Base-by-base conservation (phyloP, 2,888 invertebrate genomes). In the Antheraea yamamai region DNA sequence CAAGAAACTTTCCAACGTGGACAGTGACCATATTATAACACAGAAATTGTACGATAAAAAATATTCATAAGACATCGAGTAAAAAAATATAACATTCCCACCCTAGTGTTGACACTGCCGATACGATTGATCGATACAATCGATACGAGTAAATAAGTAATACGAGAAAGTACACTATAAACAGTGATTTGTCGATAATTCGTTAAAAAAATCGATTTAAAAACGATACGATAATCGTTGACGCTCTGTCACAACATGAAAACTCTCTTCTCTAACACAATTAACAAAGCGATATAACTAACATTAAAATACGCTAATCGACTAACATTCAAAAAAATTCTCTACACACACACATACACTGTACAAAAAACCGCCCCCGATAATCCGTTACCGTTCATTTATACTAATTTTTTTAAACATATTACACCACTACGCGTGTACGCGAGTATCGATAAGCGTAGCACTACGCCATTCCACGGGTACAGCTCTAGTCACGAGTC, bases 291-390 rank as follows among this genome's bases (percentile, higher is more conserved):
- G 20, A 68, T 35, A 68, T 4, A 68, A 68, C 68, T 78, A 82
- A 83, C 78, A 81, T 77, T 71, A 16, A 77, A 76, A 76, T 75
- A 66, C 72, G 76, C 80, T 84, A 80, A 79, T 78, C 79, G 84
- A 85, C 73, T 68, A 77, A 81, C 82, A 85, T 79, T 80, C 83
- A 83, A 84, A 83, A 83, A 84, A 83, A 83, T 84, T 85, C 83
- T 83, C 84, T 85, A 86, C 77, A 80, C 76, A 47, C 47, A 47
- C 77, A 80, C 76, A 39, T 39, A 39, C 35, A 80, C 87, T 85
- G 86, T 86, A 86, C 86, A 85, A 79, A 78, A 10, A 64, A 64
- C 78, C 75, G 74, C 76, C 80, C 64, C 79, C 79, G 77, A 68
- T 30, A 68, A 76, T 81, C 82, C 82, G 77, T 79, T 81, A 82